Evolutionary conservation across 2,113 vertebrate species (phyloP).

Genomic region (Progne subis): DNA sequence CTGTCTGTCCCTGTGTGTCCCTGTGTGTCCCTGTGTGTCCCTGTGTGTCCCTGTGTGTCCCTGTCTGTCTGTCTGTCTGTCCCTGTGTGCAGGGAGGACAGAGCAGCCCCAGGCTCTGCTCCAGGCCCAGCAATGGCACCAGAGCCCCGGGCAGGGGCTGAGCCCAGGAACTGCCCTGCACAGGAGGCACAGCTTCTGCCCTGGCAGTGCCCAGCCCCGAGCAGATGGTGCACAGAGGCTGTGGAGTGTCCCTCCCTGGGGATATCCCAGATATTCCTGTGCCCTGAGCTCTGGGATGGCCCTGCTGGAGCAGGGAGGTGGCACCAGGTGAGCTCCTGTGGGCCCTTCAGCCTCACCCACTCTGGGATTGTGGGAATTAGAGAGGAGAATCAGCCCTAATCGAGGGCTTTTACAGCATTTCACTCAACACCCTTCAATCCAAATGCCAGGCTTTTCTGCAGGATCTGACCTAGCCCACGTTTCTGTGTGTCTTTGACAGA

Average conservation of each 20-base stretch:
- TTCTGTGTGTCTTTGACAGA: not conserved
- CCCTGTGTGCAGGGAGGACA: too few species aligned
- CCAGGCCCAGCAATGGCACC: too few species aligned
- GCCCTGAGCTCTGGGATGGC: not conserved
- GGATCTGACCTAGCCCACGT: not conserved
- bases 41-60: not conserved
- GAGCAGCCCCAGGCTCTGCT: too few species aligned
- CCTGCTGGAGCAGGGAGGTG: not conserved
- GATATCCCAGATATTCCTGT: too few species aligned
- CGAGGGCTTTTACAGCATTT: not conserved
- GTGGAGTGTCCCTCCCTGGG: too few species aligned
- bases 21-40: not conserved
- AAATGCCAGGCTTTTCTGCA: not conserved
- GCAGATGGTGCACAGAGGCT: not conserved
- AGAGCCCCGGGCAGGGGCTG: too few species aligned
- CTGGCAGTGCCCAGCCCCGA: not conserved
- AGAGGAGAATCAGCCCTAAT: not conserved
- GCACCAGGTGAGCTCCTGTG: not conserved
- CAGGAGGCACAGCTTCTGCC: too few species aligned
- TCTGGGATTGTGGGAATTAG: not conserved
- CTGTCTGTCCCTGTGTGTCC: not conserved
- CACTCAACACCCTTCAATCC: not conserved
- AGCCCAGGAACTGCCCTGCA: too few species aligned
- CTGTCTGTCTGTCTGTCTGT: not conserved
- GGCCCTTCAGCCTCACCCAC: rapidly evolving